A percentile compares a stretch with the other conserved stretches of the same genome.
Conservation (phyloP, 2,888 invertebrate genomes). For the Drosophila tripunctata region DNA sequence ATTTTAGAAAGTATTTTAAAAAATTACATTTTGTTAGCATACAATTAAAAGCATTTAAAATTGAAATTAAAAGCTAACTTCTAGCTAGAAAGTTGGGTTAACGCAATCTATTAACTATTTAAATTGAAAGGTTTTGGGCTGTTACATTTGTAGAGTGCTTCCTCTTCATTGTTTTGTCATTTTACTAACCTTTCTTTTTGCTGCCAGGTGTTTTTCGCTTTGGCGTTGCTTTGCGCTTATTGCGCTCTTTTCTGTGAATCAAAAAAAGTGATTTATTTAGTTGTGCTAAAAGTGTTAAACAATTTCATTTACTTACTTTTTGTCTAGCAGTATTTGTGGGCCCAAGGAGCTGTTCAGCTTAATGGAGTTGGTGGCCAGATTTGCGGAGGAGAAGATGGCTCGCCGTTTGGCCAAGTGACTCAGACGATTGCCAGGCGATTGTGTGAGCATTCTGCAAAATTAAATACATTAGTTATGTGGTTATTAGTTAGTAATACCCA, state of each 20-base stretch:
- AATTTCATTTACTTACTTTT: constrained; percentile 64
- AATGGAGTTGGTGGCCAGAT: constrained; percentile 85
- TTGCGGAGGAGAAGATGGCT: constrained; percentile 90
- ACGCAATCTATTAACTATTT: too few species aligned
- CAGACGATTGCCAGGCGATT: constrained; percentile 91
- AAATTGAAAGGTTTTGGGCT: too few species aligned
- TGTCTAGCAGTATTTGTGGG: constrained; percentile 81
- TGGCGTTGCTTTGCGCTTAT: constrained; percentile 81
- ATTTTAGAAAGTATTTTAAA: too few species aligned
- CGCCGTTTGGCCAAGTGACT: constrained; percentile 91
- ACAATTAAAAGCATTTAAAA: too few species aligned
- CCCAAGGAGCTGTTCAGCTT: constrained; percentile 76
- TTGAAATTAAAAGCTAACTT: too few species aligned
- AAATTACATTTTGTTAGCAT: too few species aligned
- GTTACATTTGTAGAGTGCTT: too few species aligned
- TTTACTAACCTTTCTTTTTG: constrained; percentile 80
- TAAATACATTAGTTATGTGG: constrained; percentile 8
- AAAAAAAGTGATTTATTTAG: neutral
- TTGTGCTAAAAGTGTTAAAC: neutral
- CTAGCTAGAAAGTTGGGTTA: too few species aligned
- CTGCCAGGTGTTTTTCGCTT: constrained; percentile 86
- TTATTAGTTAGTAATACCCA: too few species aligned
- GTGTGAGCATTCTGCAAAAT: constrained; percentile 81
- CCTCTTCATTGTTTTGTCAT: too few species aligned
- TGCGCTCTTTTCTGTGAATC: constrained; percentile 69